Percentiles rank a stretch among this genome's conserved stretches.
Evolutionary conservation across 2,888 invertebrate species (phyloP).

Genomic region (Halocaridina rubra): DNA sequence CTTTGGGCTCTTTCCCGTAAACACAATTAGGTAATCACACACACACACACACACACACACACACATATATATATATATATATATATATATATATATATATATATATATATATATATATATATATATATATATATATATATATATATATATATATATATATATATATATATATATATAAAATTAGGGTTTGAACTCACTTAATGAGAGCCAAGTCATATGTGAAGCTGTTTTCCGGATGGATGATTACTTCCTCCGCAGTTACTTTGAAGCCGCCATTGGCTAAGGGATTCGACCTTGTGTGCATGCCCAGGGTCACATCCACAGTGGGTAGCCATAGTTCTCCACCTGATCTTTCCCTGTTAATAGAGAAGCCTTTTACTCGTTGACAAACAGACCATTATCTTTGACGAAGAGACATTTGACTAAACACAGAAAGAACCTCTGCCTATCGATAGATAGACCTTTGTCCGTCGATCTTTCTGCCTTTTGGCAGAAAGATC

Average conservation of each 20-base stretch:
- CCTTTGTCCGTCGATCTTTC: too few species aligned
- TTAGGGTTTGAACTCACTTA: neutral
- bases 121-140: conserved; percentile 1
- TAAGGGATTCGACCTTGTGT: neutral
- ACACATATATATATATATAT: neutral
- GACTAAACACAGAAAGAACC: too few species aligned
- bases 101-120: conserved; percentile 7
- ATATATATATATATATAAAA: neutral
- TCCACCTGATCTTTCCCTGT: too few species aligned
- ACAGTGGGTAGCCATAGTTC: neutral
- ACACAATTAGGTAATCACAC: too few species aligned
- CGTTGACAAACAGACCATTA: too few species aligned
- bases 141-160: conserved; percentile 5
- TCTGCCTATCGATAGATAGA: too few species aligned
- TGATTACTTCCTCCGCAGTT: neutral
- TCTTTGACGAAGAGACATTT: too few species aligned
- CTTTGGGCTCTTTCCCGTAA: too few species aligned
- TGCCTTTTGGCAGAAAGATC: too few species aligned
- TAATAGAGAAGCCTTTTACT: too few species aligned
- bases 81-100: neutral
- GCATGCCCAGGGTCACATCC: neutral
- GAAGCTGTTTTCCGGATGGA: conserved; percentile 6
- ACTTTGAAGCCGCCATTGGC: neutral
- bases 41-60: too few species aligned
- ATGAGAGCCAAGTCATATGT: conserved; percentile 19